Evolutionary conservation across 2,888 invertebrate genomes (phyloP), one percentile per base, ranked within the genome.

Genomic region (Xanthostigma xanthostigma): DNA sequence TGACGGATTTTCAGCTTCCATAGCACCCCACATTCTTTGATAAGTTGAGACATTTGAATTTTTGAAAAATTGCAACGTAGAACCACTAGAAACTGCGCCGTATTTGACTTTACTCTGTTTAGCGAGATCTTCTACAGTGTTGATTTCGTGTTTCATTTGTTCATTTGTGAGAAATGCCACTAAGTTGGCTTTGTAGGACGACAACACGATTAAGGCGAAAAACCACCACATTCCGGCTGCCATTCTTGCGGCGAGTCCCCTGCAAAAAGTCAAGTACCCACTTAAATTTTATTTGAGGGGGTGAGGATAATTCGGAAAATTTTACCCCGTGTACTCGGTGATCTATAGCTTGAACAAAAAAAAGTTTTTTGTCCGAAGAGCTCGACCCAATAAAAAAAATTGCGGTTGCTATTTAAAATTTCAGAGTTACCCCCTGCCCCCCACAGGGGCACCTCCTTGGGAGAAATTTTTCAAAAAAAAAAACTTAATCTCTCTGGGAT

Each of bases 101-200:
- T 94, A 97, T 67, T 94, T 93, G 55, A 97, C 93, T 67, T 89
- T 89, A n/a, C 81, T 89, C 67, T 97, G 96, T 60, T 82, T 79
- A 1, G 92, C 88, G 50, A 97, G 74, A 67, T 95, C 95, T 61
- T 95, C 94, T 1, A 87, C 94, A 59, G 80, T 85, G 62, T 85
- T 84, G 51, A 97, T 93, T 2, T 91, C 87, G 39, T 84, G 83
- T 51, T 87, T 88, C 83, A 89, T 86, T 36, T 90, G 77, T 37
- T 90, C 89, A 59, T 86, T 88, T 1, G 94, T 94, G 6, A 94
- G 73, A 62, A 93, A 94, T 27, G 94, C 94, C 9, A 94, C 93
- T 58, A 95, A 74, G 65, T 94, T 94, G 40, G 94, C 94, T 2
- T 94, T 95, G 66, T 95, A 94, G 0, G 92, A 92, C 8, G 92